phyloP scores from a whole-genome alignment of 2,797 vertebrate genomes.

The Gila robusta region DNA sequence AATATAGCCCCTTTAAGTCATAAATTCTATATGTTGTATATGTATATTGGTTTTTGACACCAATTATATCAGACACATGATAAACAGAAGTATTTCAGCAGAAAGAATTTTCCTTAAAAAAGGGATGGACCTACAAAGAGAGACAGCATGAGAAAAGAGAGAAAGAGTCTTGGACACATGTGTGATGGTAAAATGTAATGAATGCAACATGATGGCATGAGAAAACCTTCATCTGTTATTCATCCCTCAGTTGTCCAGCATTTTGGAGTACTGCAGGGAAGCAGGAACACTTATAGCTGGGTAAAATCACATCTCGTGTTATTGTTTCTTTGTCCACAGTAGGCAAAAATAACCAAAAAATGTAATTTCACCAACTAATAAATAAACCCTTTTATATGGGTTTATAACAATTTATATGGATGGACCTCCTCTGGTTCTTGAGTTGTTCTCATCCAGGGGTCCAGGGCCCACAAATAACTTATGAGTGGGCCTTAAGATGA shows the following conservation, averaged over 20 bases:
- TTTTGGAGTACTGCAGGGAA: neutral
- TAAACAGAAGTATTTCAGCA: neutral
- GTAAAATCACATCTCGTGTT: neutral
- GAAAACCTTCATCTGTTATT: constrained; percentile 31
- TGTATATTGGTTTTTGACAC: neutral
- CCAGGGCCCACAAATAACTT: neutral
- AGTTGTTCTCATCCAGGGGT: neutral
- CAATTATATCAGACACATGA: neutral
- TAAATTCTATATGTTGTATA: no score
- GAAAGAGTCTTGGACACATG: neutral
- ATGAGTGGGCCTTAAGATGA: neutral
- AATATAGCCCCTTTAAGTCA: neutral
- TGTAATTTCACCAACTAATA: neutral
- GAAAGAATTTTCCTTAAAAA: neutral
- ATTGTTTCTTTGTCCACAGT: neutral
- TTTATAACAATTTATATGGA: neutral
- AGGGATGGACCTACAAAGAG: neutral
- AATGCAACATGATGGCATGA: constrained; percentile 12
- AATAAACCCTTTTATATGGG: neutral
- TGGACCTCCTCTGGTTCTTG: neutral
- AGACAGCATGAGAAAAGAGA: constrained; percentile 10
- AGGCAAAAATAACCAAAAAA: no score
- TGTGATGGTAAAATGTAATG: constrained; percentile 1
- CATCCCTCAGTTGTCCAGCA: neutral
- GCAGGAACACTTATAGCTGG: neutral